Percentiles rank a stretch among this genome's conserved stretches.
These are phyloP conservation scores for Elymnias hypermnestra DNA, from an alignment of 1,140 invertebrate species.

Conservation along the genomic window DNA sequence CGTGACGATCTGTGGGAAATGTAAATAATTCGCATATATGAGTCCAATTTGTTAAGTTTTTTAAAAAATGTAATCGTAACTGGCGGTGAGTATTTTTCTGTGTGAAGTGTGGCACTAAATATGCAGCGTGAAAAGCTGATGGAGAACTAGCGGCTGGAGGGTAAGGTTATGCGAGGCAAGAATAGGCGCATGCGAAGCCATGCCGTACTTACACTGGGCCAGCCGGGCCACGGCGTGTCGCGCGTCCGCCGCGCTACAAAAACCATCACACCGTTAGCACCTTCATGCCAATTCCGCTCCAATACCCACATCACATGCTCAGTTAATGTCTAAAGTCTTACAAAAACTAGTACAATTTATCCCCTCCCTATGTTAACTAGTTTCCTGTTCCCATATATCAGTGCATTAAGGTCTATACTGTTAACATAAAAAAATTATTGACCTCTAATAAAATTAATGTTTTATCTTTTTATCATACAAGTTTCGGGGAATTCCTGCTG, in stretches of 20 bases:
- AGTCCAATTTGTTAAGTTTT: neutral
- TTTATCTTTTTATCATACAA: too few species aligned
- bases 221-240: conserved; percentile 91
- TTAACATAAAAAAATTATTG: too few species aligned
- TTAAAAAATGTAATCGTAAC: neutral
- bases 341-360: neutral
- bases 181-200: conserved; percentile 33
- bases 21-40: neutral
- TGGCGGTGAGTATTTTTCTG: neutral
- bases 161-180: conserved; percentile 1
- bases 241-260: conserved; percentile 61
- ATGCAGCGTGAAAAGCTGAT: neutral
- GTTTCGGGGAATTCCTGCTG: too few species aligned
- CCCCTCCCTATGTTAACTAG: too few species aligned
- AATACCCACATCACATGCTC: conserved; percentile 3
- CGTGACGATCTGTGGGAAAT: neutral
- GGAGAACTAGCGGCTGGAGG: too few species aligned
- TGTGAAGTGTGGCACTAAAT: neutral
- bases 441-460: too few species aligned
- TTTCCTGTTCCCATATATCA: too few species aligned
- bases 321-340: conserved; percentile 3
- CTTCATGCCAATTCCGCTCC: conserved; percentile 2
- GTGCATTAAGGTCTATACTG: too few species aligned
- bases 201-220: conserved; percentile 89
- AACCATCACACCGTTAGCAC: conserved; percentile 44